These are phyloP conservation scores for Cherax quadricarinatus DNA, from an alignment of 1,140 invertebrate genomes.

Conservation along the genomic window DNA sequence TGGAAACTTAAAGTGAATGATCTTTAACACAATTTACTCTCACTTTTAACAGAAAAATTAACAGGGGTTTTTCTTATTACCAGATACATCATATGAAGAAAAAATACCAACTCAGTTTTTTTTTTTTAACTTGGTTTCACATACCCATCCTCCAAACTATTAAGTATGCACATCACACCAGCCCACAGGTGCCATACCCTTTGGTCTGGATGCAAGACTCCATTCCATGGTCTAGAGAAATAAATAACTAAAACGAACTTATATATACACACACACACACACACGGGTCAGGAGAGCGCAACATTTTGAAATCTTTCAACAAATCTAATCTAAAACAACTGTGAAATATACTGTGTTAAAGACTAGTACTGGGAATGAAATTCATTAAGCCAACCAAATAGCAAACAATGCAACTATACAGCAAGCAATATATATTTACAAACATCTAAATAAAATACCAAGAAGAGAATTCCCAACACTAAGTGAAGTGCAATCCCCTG, in stretches of 20 bases:
- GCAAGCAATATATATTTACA: slow-evolving; percentile 37
- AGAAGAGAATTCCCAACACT: slow-evolving; percentile 53
- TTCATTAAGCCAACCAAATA: slow-evolving; percentile 34
- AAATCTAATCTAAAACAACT: slow-evolving; percentile 42
- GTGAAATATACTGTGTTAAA: slow-evolving; percentile 27
- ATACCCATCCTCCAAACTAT: slow-evolving; percentile 38
- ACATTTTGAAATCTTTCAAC: slow-evolving; percentile 32
- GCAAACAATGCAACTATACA: slow-evolving; percentile 47
- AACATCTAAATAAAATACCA: slow-evolving; percentile 2
- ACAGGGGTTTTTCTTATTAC: slow-evolving; percentile 9
- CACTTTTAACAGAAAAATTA: slow-evolving; percentile 6
- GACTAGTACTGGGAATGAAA: slow-evolving; percentile 63
- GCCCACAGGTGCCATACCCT: neutral
- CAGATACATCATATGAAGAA: slow-evolving; percentile 20
- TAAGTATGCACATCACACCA: slow-evolving; percentile 11
- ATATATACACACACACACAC: slow-evolving; percentile 24
- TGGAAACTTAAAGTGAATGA: neutral
- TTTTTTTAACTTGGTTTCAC: slow-evolving; percentile 48
- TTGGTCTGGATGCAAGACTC: slow-evolving; percentile 12
- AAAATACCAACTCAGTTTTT: slow-evolving; percentile 43
- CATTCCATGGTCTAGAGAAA: slow-evolving; percentile 40
- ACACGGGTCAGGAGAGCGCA: slow-evolving; percentile 59
- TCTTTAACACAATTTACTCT: slow-evolving; percentile 34
- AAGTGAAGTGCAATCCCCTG: slow-evolving; percentile 42
- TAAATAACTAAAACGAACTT: slow-evolving; percentile 55